Evolutionary conservation across 92 coral and sea anemone species (phyloP), one percentile per base, ranked within the genome.

Genomic region (Heteractis magnifica): DNA sequence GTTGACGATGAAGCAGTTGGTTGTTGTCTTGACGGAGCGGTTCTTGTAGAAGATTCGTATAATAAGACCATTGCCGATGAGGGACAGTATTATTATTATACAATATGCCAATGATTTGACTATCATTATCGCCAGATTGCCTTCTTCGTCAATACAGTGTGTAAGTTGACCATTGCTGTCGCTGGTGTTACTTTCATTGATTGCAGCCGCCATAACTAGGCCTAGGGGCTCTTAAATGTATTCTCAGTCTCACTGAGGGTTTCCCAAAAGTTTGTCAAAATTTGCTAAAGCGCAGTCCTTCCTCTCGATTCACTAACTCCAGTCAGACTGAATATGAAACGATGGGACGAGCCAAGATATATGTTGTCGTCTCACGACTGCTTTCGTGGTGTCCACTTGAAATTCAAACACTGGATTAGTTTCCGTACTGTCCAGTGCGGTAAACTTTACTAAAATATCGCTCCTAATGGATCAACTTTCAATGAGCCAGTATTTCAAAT

Each of bases 1-100:
- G 83, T 85, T 85, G 10, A 85, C 82, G 12, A 85, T 85, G 13
- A 85, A 64, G 34, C 83, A 79, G 81, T 85, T 85, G 0, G 88
- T 85, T 1, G 88, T 85, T 55, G 88, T 77, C 51, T 77, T 65
- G 49, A 85, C 79, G 2, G 82, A 51, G n/a, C 88, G 88, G 59
- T 85, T 76, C 76, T 85, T 85, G 88, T 49, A 78, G 65, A 77
- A 85, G 49, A 85, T 78, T 8, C 56, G 75, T 12, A 85, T 21
- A 10, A 85, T 83, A 26, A 85, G 52, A 1, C 77, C 79, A 79
- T 85, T 85, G 2, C 88, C 88, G 71, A 85, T 52, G 15, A 85
- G 50, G 19, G 88, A 76, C 5, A 85, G 55, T 4, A 85, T 23
- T 21, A 85, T 71, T 3, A 85, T 71, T 44, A 70, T 10, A 64